Conservation (phyloP, 2,113 vertebrate genomes). For the Cricetomys ansorgei region DNA sequence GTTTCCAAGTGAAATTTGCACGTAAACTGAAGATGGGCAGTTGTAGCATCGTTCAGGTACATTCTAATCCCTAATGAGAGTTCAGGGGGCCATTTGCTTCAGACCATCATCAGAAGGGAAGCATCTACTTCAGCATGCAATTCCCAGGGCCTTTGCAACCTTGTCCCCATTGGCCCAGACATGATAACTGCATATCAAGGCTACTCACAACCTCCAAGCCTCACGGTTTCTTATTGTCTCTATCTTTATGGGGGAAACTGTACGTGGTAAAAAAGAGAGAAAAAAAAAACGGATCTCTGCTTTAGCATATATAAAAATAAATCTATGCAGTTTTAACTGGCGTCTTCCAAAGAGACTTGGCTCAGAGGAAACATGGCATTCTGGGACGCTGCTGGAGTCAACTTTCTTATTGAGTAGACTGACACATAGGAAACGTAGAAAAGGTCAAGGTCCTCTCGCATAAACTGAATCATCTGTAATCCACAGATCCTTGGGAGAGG, state of each 20-base stretch:
- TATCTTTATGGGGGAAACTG: neutral
- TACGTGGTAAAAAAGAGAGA: neutral
- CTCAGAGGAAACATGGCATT: conserved; percentile 1
- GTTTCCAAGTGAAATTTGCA: neutral
- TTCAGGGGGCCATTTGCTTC: neutral
- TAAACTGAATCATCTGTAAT: neutral
- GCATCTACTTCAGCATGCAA: rapidly evolving
- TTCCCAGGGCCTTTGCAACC: neutral
- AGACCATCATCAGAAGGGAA: neutral
- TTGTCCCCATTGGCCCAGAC: neutral
- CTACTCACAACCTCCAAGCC: neutral
- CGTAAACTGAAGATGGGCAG: neutral
- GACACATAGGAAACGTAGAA: neutral
- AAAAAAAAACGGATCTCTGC: neutral
- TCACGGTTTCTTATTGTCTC: neutral
- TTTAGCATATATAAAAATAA: conserved; percentile 25
- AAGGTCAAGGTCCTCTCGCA: neutral
- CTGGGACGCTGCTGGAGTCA: neutral
- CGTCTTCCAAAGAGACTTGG: neutral
- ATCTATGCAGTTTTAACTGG: conserved; percentile 19
- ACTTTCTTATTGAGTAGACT: neutral
- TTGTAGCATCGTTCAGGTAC: neutral
- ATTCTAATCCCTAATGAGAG: neutral
- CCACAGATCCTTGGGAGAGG: neutral
- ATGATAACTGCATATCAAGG: neutral